A percentile compares a stretch with the other conserved stretches of the same genome.
Conservation (phyloP, 2,797 vertebrate species). For the Acrossocheilus fasciatus region DNA sequence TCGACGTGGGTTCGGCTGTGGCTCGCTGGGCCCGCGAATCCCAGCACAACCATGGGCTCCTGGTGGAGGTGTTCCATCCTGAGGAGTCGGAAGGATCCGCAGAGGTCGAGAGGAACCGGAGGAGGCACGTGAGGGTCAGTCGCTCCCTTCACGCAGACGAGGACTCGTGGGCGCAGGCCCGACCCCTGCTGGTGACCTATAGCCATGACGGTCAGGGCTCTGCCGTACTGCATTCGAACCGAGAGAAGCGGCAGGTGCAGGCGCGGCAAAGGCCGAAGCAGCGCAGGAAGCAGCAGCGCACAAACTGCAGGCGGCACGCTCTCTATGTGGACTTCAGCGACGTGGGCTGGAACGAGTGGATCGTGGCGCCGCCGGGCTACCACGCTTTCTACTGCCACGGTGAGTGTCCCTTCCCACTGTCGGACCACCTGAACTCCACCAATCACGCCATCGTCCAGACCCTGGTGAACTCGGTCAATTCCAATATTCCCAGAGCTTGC, state of each 20-base stretch:
- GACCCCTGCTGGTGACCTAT: slow-evolving; percentile 95
- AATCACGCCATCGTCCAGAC: slow-evolving; percentile 99
- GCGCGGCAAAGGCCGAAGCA: slow-evolving; percentile 77
- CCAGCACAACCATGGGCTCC: slow-evolving; percentile 91
- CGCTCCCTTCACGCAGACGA: slow-evolving; percentile 92
- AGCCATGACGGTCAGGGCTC: slow-evolving; percentile 93
- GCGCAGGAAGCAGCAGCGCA: slow-evolving; percentile 89
- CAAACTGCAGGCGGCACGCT: slow-evolving; percentile 93
- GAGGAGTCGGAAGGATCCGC: slow-evolving; percentile 72
- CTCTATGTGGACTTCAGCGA: slow-evolving; percentile 99
- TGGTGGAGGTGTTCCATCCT: slow-evolving; percentile 94
- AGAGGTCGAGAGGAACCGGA: slow-evolving; percentile 72
- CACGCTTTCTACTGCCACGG: slow-evolving; percentile 98
- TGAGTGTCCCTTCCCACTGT: slow-evolving; percentile 96
- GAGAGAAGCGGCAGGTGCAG: slow-evolving; percentile 90
- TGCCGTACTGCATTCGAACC: slow-evolving; percentile 87
- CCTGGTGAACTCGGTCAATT: slow-evolving; percentile 98
- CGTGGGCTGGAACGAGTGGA: slow-evolving; percentile 99
- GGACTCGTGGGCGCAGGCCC: slow-evolving; percentile 91
- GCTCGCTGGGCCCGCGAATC: slow-evolving; percentile 90
- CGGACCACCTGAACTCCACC: slow-evolving; percentile 98
- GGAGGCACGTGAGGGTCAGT: slow-evolving; percentile 93
- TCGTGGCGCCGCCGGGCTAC: slow-evolving; percentile 97
- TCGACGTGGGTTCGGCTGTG: slow-evolving; percentile 94
- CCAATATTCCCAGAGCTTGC: slow-evolving; percentile 96